Percentiles rank a stretch among this genome's conserved stretches.
Evolutionary conservation across 2,888 invertebrate genomes (phyloP).

Genomic region (Apodemia hepburni): DNA sequence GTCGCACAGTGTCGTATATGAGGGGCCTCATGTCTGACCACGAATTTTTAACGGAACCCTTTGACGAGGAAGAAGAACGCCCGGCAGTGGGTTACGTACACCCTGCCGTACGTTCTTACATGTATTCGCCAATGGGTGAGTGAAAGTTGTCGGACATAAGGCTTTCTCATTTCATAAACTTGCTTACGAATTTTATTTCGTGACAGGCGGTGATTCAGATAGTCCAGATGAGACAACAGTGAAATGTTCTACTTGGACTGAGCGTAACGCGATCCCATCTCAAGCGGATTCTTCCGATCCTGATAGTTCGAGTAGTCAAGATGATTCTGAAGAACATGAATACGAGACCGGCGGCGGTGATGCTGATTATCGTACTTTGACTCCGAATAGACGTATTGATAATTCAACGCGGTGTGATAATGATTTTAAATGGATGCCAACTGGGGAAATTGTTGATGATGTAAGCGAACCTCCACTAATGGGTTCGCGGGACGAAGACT

Average conservation of each 20-base stretch:
- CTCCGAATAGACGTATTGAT: slow-evolving; percentile 66
- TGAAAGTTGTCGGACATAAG: slow-evolving; percentile 48
- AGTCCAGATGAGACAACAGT: slow-evolving; percentile 82
- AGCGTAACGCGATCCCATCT: slow-evolving; percentile 58
- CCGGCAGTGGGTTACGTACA: slow-evolving; percentile 63
- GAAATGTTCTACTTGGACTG: slow-evolving; percentile 76
- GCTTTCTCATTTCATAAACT: slow-evolving; percentile 40
- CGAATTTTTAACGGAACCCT: slow-evolving; percentile 72
- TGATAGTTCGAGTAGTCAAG: slow-evolving; percentile 57
- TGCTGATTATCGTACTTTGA: slow-evolving; percentile 79
- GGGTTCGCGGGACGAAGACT: slow-evolving; percentile 55
- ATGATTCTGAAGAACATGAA: slow-evolving; percentile 59
- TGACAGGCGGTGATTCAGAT: slow-evolving; percentile 80
- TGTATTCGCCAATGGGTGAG: slow-evolving; percentile 79
- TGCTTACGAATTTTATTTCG: slow-evolving; percentile 52
- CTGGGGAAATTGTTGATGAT: slow-evolving; percentile 56
- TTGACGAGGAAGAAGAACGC: slow-evolving; percentile 69
- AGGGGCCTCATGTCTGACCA: slow-evolving; percentile 76
- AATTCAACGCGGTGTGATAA: slow-evolving; percentile 83
- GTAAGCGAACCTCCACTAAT: slow-evolving; percentile 44
- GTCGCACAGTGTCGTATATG: slow-evolving; percentile 74
- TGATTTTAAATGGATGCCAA: slow-evolving; percentile 84
- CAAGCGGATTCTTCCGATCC: slow-evolving; percentile 64
- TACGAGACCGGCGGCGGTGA: slow-evolving; percentile 81
- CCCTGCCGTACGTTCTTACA: slow-evolving; percentile 77